phyloP scores from a whole-genome alignment of 2,888 invertebrate genomes.

The Dynastes maya region DNA sequence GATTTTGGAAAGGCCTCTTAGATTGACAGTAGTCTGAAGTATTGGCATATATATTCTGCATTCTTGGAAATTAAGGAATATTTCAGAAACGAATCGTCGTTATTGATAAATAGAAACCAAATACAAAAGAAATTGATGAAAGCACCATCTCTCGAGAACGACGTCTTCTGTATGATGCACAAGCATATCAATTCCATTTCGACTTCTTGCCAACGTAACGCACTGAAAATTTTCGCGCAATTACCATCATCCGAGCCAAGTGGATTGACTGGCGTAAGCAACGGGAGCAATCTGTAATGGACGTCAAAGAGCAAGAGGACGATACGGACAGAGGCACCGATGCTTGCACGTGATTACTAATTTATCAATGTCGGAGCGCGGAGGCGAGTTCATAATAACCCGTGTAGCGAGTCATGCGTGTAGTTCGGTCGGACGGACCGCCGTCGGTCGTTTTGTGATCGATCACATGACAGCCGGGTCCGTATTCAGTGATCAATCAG shows the following conservation, averaged over 20 bases:
- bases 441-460: constrained; percentile 62
- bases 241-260: constrained; percentile 16
- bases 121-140: too few species aligned
- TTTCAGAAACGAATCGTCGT: too few species aligned
- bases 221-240: constrained; percentile 10
- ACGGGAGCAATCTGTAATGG: constrained; percentile 36
- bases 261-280: constrained; percentile 1
- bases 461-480: constrained; percentile 66
- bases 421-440: constrained; percentile 59
- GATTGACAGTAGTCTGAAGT: too few species aligned
- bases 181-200: background rate
- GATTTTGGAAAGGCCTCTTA: too few species aligned
- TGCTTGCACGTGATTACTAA: constrained; percentile 59
- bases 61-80: too few species aligned
- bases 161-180: too few species aligned
- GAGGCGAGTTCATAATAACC: constrained; percentile 62
- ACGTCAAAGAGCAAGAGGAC: constrained; percentile 31
- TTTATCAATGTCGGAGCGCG: constrained; percentile 63
- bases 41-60: too few species aligned
- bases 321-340: constrained; percentile 31
- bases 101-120: too few species aligned
- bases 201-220: background rate
- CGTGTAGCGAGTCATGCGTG: constrained; percentile 60
- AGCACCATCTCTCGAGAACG: too few species aligned
- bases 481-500: constrained; percentile 64